These are phyloP conservation scores for Centropus bengalensis DNA, from an alignment of 2,113 vertebrate genomes.

Conservation along the genomic window DNA sequence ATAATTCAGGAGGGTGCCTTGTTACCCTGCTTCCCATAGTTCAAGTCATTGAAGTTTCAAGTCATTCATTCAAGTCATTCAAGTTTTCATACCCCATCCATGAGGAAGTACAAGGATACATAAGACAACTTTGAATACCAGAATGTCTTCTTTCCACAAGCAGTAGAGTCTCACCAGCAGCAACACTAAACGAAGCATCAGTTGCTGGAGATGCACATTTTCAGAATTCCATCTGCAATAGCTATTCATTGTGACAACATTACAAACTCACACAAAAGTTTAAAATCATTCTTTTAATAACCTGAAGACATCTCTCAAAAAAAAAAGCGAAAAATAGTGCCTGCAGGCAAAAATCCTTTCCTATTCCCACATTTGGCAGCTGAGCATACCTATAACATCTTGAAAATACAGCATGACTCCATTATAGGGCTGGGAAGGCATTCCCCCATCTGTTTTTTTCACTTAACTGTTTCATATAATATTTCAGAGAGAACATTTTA, in stretches of 20 bases:
- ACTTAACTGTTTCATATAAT: neutral
- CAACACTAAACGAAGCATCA: neutral
- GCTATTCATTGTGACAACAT: neutral
- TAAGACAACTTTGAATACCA: neutral
- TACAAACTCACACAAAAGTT: neutral
- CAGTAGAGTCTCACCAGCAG: neutral
- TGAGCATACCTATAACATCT: neutral
- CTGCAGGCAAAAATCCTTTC: neutral
- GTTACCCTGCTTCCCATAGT: neutral
- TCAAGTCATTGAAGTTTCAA: neutral
- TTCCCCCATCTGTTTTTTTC: constrained; percentile 24
- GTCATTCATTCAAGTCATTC: too few species aligned
- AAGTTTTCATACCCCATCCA: neutral
- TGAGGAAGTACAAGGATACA: neutral
- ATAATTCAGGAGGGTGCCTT: neutral
- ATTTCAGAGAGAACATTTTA: neutral
- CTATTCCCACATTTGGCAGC: neutral
- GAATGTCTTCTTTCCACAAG: neutral
- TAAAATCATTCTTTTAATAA: neutral
- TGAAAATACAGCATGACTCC: constrained; percentile 14
- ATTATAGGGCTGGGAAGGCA: neutral
- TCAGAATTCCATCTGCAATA: neutral
- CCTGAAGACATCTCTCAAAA: neutral
- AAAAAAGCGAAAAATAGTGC: neutral
- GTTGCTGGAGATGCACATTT: neutral